Evolutionary conservation across 2,888 invertebrate species (phyloP).

Genomic region (Malachius bipustulatus): DNA sequence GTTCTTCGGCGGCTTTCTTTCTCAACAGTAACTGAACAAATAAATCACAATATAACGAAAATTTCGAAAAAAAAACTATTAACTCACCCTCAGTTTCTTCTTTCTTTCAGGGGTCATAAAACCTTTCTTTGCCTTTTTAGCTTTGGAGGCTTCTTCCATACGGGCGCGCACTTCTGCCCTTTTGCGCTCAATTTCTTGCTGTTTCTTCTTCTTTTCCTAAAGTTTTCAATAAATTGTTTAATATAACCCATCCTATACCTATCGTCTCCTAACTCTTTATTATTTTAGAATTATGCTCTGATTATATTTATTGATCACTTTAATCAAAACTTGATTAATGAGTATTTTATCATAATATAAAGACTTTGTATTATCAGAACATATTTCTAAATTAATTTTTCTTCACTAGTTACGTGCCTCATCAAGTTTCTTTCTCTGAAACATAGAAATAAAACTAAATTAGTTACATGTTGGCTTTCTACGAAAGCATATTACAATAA

Average conservation of each 20-base stretch:
- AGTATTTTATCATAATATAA: too few relatives aligned
- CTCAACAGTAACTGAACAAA: conserved; percentile 81
- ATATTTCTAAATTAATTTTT: background rate
- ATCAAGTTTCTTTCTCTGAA: conserved; percentile 68
- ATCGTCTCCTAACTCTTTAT: too few relatives aligned
- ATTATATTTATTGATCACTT: too few relatives aligned
- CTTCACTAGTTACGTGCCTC: conserved; percentile 53
- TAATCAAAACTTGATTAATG: too few relatives aligned
- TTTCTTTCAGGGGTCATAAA: conserved; percentile 99
- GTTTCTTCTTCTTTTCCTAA: conserved; percentile 95
- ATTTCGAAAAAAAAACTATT: background rate
- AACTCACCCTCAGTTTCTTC: conserved; percentile 96
- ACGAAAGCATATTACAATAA: too few relatives aligned
- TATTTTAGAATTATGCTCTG: conserved; percentile 4
- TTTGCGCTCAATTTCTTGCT: conserved; percentile 95
- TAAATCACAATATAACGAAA: background rate
- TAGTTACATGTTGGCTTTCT: too few relatives aligned
- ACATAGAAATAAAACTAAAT: conserved; percentile 43
- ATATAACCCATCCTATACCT: too few relatives aligned
- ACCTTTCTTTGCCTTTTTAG: conserved; percentile 99
- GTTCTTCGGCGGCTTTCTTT: conserved; percentile 99
- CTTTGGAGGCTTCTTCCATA: conserved; percentile 96
- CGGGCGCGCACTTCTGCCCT: conserved; percentile 98
- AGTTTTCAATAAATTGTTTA: background rate
- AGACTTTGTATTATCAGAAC: background rate